phyloP scores from a whole-genome alignment of 2,888 invertebrate species.

The Drosophila mercatorum region DNA sequence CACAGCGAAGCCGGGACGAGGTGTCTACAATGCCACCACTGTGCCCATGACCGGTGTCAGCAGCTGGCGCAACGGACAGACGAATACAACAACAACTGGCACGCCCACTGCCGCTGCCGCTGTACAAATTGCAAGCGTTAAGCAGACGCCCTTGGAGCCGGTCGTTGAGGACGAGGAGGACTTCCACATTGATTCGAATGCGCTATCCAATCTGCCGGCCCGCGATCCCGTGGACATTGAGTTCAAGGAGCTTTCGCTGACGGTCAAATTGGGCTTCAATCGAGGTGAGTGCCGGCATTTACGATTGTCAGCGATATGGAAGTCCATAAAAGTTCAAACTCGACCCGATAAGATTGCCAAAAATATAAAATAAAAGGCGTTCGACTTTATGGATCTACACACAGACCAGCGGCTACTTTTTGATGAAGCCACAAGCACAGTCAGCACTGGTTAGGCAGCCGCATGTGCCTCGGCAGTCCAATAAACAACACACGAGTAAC shows the following conservation, averaged over 20 bases:
- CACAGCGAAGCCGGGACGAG: slow-evolving; percentile 47
- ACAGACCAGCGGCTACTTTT: slow-evolving; percentile 57
- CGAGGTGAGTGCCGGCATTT: slow-evolving; percentile 87
- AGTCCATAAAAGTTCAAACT: slow-evolving; percentile 50
- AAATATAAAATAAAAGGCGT: slow-evolving; percentile 23
- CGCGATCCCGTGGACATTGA: slow-evolving; percentile 89
- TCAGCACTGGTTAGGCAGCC: background rate
- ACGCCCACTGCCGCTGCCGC: slow-evolving; percentile 15
- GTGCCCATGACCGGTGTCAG: slow-evolving; percentile 64
- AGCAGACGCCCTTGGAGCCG: slow-evolving; percentile 50
- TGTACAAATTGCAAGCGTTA: slow-evolving; percentile 3
- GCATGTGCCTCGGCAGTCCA: slow-evolving; percentile 27
- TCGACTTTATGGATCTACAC: slow-evolving; percentile 43
- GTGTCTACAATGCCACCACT: slow-evolving; percentile 78
- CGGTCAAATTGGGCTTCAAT: slow-evolving; percentile 89
- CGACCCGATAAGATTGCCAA: slow-evolving; percentile 70
- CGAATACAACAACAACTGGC: slow-evolving; percentile 22
- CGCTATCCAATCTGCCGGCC: slow-evolving; percentile 82
- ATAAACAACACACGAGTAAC: slow-evolving; percentile 36
- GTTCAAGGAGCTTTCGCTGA: slow-evolving; percentile 90
- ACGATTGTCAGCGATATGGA: slow-evolving; percentile 23
- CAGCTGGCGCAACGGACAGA: slow-evolving; percentile 56
- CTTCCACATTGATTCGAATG: slow-evolving; percentile 49
- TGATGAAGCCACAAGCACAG: slow-evolving; percentile 15
- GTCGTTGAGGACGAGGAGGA: slow-evolving; percentile 59